Conservation (phyloP, 2,797 vertebrate genomes). For the Platalea minor region DNA sequence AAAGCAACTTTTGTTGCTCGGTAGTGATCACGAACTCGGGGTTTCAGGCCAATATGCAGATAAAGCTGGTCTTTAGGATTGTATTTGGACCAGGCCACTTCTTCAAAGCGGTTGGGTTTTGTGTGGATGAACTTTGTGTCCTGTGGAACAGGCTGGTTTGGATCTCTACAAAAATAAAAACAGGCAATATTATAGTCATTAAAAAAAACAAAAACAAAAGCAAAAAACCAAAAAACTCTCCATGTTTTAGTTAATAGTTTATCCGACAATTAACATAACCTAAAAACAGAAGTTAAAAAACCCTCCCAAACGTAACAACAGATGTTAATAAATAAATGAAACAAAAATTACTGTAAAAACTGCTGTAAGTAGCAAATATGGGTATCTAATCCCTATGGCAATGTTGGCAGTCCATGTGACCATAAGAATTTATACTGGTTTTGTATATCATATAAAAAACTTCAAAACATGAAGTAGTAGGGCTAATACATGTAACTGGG, state of each 20-base stretch:
- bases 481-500: not conserved
- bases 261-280: not conserved
- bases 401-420: not conserved
- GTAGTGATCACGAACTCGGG: constrained; percentile 93
- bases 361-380: not conserved
- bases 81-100: constrained; percentile 97
- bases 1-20: constrained; percentile 96
- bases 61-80: constrained; percentile 97
- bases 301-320: not conserved
- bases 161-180: constrained; percentile 80
- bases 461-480: not conserved
- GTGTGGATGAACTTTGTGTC: constrained; percentile 98
- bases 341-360: not conserved
- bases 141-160: constrained; percentile 94
- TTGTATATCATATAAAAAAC: not conserved
- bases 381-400: not conserved
- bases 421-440: not conserved
- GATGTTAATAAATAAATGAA: not conserved
- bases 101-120: constrained; percentile 96
- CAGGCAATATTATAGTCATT: not conserved
- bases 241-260: not conserved
- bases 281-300: not conserved
- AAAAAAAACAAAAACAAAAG: not conserved
- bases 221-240: fast-evolving
- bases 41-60: constrained; percentile 94